Evolutionary conservation across 1,140 invertebrate genomes (phyloP).

Genomic region (Ostrea edulis): DNA sequence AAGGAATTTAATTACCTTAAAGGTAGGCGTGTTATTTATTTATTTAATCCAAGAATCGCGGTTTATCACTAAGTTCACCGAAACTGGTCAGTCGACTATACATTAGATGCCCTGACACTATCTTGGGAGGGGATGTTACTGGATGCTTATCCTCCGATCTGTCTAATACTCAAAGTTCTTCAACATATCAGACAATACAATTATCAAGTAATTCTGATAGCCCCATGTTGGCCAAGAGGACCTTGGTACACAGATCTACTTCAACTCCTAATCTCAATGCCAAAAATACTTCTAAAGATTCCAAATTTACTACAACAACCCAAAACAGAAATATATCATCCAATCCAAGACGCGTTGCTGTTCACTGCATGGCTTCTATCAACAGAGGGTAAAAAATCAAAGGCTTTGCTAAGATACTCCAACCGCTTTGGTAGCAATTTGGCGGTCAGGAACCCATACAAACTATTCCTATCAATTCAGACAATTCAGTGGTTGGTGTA

Average conservation of each 20-base stretch:
- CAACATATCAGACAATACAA: not conserved
- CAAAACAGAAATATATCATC: slow-evolving; percentile 29
- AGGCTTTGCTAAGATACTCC: slow-evolving; percentile 30
- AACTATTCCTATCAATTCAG: no score
- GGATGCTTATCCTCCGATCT: slow-evolving; percentile 39
- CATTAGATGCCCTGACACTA: slow-evolving; percentile 56
- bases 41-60: no score
- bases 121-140: slow-evolving; percentile 44
- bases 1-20: no score
- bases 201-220: slow-evolving; percentile 39
- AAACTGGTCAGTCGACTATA: no score
- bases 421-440: not conserved
- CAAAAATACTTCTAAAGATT: slow-evolving; percentile 10
- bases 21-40: no score
- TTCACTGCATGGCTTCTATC: slow-evolving; percentile 49
- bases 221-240: slow-evolving; percentile 34
- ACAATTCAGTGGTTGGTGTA: no score
- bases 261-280: slow-evolving; percentile 31
- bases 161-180: slow-evolving; percentile 37
- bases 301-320: slow-evolving; percentile 31
- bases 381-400: slow-evolving; percentile 29
- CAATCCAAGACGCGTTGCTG: slow-evolving; percentile 41
- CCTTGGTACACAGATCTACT: slow-evolving; percentile 28
- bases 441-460: no score
- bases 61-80: no score